phyloP scores from a whole-genome alignment of 2,888 invertebrate species.

The Acrobasis suavella region DNA sequence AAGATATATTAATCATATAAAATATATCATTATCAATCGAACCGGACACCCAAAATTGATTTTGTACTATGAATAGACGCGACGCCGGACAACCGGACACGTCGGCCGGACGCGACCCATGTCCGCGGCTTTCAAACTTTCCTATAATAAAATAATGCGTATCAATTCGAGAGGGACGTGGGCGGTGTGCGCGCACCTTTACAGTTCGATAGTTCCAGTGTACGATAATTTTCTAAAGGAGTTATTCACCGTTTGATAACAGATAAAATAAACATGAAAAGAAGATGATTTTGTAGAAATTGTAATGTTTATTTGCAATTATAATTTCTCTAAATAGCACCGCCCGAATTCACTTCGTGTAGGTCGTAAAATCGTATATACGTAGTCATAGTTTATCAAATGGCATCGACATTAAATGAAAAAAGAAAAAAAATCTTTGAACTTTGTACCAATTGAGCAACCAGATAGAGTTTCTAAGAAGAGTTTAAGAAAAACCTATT shows the following conservation, averaged over 20 bases:
- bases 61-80: constrained; percentile 53
- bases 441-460: no score
- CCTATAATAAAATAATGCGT: constrained; percentile 47
- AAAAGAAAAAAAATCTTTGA: no score
- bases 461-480: no score
- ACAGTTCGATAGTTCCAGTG: constrained; percentile 51
- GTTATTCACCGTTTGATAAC: not conserved
- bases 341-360: no score
- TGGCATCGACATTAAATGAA: no score
- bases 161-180: constrained; percentile 37
- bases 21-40: constrained; percentile 37
- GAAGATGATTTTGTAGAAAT: not conserved
- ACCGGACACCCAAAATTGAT: constrained; percentile 50
- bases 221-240: constrained; percentile 39
- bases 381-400: no score
- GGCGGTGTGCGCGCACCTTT: constrained; percentile 44
- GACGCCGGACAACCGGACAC: constrained; percentile 59
- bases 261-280: not conserved
- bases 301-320: not conserved
- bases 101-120: constrained; percentile 66
- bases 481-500: no score
- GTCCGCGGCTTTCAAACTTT: constrained; percentile 52
- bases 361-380: no score
- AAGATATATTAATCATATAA: not conserved
- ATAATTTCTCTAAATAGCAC: no score